These are phyloP conservation scores for Nomada flava DNA, from an alignment of 2,888 invertebrate species.

Conservation along the genomic window DNA sequence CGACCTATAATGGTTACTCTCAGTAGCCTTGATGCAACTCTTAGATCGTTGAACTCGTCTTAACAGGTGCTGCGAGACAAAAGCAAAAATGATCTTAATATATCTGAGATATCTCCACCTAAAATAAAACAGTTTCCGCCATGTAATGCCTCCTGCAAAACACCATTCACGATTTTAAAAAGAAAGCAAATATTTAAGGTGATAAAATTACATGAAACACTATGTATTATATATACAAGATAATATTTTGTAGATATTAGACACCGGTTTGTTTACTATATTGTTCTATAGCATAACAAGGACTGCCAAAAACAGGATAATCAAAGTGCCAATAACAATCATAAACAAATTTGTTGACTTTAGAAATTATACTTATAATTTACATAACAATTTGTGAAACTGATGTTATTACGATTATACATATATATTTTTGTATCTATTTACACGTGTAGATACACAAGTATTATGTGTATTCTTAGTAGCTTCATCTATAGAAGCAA, in stretches of 20 bases:
- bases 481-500: conserved; percentile 16
- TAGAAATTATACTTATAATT: conserved; percentile 19
- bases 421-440: conserved; percentile 9
- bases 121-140: conserved; percentile 12
- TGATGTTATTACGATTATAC: conserved; percentile 16
- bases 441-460: not conserved
- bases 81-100: conserved; percentile 25
- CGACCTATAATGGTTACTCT: not conserved
- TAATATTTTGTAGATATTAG: conserved; percentile 30
- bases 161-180: conserved; percentile 7
- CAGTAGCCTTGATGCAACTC: conserved; percentile 4
- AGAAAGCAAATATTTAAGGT: conserved; percentile 15
- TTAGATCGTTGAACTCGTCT: conserved; percentile 27
- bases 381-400: not conserved
- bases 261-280: conserved; percentile 22
- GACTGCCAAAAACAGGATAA: conserved; percentile 70
- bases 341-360: not conserved
- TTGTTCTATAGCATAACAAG: conserved; percentile 44
- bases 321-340: conserved; percentile 26
- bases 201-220: conserved; percentile 15
- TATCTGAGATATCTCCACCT: conserved; percentile 26
- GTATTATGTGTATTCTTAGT: not conserved
- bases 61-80: conserved; percentile 16
- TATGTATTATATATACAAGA: conserved; percentile 21
- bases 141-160: conserved; percentile 12